Base-by-base conservation (phyloP, 2,797 vertebrate genomes). In the Monodelphis domestica region DNA sequence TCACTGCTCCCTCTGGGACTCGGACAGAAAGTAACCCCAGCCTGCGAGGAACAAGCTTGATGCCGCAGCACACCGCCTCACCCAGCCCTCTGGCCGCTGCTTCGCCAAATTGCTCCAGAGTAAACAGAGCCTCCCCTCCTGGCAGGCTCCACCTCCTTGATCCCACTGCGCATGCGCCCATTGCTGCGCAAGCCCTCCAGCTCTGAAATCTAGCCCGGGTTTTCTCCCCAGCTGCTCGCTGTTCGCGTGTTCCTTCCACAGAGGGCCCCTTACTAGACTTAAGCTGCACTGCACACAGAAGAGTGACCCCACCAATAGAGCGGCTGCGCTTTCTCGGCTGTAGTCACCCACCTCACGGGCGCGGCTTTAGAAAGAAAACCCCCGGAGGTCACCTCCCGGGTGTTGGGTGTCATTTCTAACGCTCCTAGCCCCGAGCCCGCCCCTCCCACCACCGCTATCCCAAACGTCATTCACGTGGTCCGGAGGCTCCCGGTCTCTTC, bases 71-170 rank as follows among this genome's bases (percentile, higher is more conserved):
- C 26, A 93, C 5, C 91, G 30, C 90, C 91, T 94, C 53, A 30
- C 96, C 52, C 50, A 29, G 51, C 87, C 50, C 94, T 95, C 97
- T 96, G 93, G 97, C 96, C 96, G 95, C 97, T 38, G 54, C 96
- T 97, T 92, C 5, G 29, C 96, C 29, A 96, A 92, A 97, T 97
- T 97, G 55, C 97, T 96, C 96, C 98, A 93, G 98, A 94, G 98
- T 97, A 97, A 98, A 98, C 98, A 97, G 98, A 97, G 97, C 96
- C 98, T 97, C 97, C 96, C 95, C 95, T 97, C 93, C 95, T 92
- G 91, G 96, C 96, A 96, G 93, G 96, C 97, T 96, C 97, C 96
- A 92, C 93, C 96, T 95, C 87, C 97, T 95, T 45, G 94, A 59
- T 53, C 90, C 94, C 94, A 92, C 93, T 96, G 97, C 98, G 98